Evolutionary conservation across 2,797 vertebrate genomes (phyloP).

Genomic region (Cryptoblepharus egeriae): DNA sequence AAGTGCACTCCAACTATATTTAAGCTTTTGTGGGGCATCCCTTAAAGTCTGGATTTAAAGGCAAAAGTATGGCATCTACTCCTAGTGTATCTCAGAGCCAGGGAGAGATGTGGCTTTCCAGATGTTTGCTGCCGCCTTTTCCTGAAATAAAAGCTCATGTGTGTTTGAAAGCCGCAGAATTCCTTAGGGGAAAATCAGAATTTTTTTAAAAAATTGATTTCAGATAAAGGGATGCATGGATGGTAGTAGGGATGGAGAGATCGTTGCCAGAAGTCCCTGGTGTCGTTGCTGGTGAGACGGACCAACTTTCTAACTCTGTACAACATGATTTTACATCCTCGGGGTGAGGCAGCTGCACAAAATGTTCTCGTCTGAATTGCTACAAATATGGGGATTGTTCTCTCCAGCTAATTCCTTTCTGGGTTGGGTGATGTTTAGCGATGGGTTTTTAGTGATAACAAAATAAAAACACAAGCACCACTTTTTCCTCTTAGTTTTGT

Average conservation of each 20-base stretch:
- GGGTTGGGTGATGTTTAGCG: no score
- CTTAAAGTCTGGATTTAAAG: background rate
- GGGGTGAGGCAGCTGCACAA: background rate
- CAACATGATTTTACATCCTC: background rate
- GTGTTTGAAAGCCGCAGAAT: background rate
- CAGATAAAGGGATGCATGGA: background rate
- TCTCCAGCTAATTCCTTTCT: background rate
- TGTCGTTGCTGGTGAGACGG: background rate
- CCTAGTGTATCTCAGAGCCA: background rate
- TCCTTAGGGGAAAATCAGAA: background rate
- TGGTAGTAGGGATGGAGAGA: background rate
- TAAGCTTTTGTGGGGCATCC: background rate
- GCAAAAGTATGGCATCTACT: background rate
- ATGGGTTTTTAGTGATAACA: no score
- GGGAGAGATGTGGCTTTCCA: no score
- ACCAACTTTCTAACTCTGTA: background rate
- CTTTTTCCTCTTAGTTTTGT: no score
- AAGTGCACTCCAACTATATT: background rate
- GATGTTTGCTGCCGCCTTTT: background rate
- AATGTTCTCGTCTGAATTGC: background rate
- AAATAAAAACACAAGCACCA: no score
- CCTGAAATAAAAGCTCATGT: background rate
- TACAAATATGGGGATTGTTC: background rate
- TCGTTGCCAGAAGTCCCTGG: background rate
- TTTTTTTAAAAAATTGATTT: background rate